Conservation (phyloP, 2,113 vertebrate species). For the Phylloscopus trochilus region DNA sequence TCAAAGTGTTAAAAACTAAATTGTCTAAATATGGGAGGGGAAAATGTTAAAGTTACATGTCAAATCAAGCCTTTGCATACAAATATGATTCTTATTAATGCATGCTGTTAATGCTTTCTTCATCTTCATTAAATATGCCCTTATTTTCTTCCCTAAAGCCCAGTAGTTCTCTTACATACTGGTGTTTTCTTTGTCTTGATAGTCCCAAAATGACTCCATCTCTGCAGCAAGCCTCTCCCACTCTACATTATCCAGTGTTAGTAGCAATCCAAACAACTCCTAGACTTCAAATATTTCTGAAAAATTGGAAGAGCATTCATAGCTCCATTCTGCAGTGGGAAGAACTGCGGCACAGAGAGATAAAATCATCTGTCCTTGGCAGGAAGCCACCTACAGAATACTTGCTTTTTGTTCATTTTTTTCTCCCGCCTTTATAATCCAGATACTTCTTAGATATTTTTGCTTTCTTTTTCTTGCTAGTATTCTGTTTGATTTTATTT, state of each 20-base stretch:
- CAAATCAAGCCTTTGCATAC: not conserved
- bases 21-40: not conserved
- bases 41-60: not conserved
- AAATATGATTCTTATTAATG: not conserved
- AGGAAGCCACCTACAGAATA: conserved; percentile 21
- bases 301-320: not conserved
- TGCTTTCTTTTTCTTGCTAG: not conserved
- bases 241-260: not conserved
- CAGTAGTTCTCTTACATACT: not conserved
- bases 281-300: conserved; percentile 22
- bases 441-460: not conserved
- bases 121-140: not conserved
- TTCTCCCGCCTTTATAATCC: not conserved
- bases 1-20: not conserved
- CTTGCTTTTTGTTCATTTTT: not conserved
- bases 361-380: conserved; percentile 22
- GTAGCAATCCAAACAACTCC: not conserved
- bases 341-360: not conserved
- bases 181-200: not conserved
- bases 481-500: not conserved
- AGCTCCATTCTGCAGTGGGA: not conserved
- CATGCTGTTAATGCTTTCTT: not conserved
- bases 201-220: not conserved
- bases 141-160: not conserved
- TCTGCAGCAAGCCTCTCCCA: not conserved